These are phyloP conservation scores for Patella pellucida DNA, from an alignment of 2,888 invertebrate genomes.

Conservation along the genomic window DNA sequence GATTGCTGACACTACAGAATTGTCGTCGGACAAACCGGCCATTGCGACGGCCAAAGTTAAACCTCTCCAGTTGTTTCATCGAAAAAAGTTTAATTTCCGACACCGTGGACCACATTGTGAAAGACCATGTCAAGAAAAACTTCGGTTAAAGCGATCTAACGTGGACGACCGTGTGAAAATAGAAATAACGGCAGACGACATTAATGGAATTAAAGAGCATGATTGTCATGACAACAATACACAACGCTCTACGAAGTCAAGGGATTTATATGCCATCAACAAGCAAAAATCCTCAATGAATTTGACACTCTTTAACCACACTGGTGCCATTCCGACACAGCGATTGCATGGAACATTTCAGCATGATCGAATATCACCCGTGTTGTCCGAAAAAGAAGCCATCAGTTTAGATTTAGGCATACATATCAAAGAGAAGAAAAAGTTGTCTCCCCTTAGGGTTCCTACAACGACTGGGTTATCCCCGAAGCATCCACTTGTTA, in stretches of 20 bases:
- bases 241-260: neutral
- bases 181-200: neutral
- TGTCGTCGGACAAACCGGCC: neutral
- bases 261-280: no score
- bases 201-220: constrained; percentile 4
- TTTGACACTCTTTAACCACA: no score
- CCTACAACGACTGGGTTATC: neutral
- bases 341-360: neutral
- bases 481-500: constrained; percentile 24
- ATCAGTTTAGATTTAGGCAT: no score
- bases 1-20: neutral
- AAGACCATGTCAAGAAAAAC: no score
- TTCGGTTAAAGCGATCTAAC: neutral
- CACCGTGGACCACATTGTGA: no score
- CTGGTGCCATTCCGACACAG: no score
- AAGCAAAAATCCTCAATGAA: no score
- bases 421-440: neutral
- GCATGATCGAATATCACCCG: neutral
- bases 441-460: neutral
- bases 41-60: neutral
- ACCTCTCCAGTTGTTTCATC: neutral
- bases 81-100: neutral
- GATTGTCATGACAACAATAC: neutral
- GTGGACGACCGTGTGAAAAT: neutral
- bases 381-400: no score